A percentile compares a stretch with the other conserved stretches of the same genome.
These are phyloP conservation scores for Chelonoidis abingdonii DNA, from an alignment of 2,113 vertebrate genomes.

Conservation along the genomic window DNA sequence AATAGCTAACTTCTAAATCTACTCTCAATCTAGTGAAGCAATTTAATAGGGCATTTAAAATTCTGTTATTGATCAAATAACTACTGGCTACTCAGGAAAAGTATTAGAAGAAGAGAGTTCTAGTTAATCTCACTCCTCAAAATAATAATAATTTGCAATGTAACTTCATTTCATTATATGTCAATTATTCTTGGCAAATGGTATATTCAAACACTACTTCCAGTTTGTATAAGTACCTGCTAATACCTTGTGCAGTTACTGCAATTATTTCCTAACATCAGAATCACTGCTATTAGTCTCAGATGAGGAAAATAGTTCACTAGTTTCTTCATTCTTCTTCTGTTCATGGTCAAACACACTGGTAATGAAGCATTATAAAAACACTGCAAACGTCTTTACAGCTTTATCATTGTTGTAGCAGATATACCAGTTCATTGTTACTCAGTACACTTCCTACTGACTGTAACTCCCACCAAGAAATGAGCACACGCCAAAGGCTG, in stretches of 20 bases:
- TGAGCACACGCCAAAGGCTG: not conserved
- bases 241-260: not conserved
- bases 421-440: not conserved
- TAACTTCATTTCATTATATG: not conserved
- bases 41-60: not conserved
- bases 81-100: not conserved
- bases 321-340: conserved; percentile 17
- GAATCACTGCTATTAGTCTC: not conserved
- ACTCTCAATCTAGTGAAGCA: not conserved
- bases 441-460: not conserved
- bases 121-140: conserved; percentile 16
- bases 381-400: not conserved
- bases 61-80: not conserved
- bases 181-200: conserved; percentile 13
- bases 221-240: not conserved
- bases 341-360: not conserved
- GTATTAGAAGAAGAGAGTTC: conserved; percentile 25
- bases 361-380: not conserved
- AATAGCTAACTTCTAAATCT: not conserved
- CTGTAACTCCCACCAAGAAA: not conserved
- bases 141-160: not conserved
- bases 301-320: conserved; percentile 26
- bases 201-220: not conserved
- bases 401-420: not conserved
- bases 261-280: conserved; percentile 9